These are phyloP conservation scores for Hipposideros larvatus DNA, from an alignment of 2,797 vertebrate species.

Conservation along the genomic window DNA sequence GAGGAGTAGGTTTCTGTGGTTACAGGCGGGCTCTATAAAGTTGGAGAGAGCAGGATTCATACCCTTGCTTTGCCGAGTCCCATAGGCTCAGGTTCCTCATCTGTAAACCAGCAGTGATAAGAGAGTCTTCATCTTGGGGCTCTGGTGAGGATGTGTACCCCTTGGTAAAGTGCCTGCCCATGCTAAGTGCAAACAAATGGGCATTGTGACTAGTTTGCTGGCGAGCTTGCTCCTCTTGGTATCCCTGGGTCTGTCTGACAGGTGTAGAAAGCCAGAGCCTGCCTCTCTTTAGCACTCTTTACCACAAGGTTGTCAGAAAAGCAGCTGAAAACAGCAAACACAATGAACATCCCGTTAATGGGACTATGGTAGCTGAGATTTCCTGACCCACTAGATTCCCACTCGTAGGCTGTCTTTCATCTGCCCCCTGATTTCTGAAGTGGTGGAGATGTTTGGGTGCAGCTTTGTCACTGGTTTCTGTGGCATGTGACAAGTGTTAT, in stretches of 20 bases:
- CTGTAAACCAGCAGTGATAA: background rate
- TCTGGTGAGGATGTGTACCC: accelerated
- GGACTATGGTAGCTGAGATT: background rate
- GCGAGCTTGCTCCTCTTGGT: background rate
- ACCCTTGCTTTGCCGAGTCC: background rate
- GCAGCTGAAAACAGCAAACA: background rate
- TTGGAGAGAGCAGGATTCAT: background rate
- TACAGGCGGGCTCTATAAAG: background rate
- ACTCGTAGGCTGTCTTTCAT: accelerated
- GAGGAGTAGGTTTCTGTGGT: background rate
- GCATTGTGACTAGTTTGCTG: background rate
- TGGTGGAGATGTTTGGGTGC: accelerated
- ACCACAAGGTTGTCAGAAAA: background rate
- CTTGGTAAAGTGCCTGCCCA: background rate
- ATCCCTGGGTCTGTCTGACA: background rate
- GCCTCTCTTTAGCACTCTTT: background rate
- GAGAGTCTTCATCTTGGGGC: background rate
- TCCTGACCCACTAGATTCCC: background rate
- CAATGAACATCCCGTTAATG: accelerated
- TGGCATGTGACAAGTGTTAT: accelerated
- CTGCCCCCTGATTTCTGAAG: too few relatives aligned
- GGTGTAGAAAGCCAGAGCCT: background rate
- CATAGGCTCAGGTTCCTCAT: background rate
- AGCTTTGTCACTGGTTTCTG: background rate
- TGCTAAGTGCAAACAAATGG: background rate